Percentiles rank a stretch among this genome's conserved stretches.
Conservation (phyloP, 2,113 vertebrate genomes). For the Aptenodytes patagonicus region DNA sequence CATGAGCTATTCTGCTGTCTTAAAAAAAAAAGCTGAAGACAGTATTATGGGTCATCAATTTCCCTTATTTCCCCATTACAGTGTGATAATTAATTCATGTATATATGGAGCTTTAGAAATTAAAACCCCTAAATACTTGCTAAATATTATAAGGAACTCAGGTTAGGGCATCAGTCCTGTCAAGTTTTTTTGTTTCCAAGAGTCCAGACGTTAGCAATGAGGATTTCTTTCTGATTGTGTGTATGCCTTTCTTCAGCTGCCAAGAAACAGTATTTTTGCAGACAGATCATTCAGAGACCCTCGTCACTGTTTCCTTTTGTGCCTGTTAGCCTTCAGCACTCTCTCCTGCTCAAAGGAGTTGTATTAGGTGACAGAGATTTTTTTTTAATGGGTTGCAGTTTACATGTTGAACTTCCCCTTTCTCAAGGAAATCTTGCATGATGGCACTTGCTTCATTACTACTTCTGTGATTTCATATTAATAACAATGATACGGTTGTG, state of each 20-base stretch:
- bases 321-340: background rate
- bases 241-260: background rate
- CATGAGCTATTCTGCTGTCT: background rate
- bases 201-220: background rate
- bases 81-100: background rate
- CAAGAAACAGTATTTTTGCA: background rate
- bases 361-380: background rate
- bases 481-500: background rate
- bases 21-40: background rate
- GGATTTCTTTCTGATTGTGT: background rate
- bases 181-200: background rate
- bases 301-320: background rate
- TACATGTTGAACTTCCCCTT: background rate
- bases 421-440: background rate
- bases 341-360: background rate
- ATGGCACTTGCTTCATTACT: background rate
- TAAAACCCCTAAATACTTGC: background rate
- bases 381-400: background rate
- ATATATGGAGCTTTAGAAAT: background rate
- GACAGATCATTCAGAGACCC: background rate
- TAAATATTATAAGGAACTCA: background rate
- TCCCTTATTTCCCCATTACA: background rate
- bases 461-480: background rate
- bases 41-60: background rate
- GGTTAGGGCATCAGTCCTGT: background rate